phyloP scores from a whole-genome alignment of 2,113 vertebrate genomes.

The Marmota flaviventris region DNA sequence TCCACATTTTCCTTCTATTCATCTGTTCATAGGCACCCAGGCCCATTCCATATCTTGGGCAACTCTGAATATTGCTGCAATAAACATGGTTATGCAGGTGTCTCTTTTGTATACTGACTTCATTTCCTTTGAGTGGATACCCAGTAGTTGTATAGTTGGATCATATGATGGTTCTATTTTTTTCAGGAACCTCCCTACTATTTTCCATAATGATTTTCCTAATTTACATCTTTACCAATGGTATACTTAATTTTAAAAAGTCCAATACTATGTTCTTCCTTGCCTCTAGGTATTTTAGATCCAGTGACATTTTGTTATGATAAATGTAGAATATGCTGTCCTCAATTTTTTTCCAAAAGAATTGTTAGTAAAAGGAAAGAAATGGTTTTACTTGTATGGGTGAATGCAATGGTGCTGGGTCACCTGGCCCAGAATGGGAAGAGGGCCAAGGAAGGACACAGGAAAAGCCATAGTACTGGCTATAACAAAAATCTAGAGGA shows the following conservation, averaged over 20 bases:
- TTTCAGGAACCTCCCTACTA: background rate
- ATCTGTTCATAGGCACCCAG: background rate
- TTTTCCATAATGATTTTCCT: background rate
- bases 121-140: background rate
- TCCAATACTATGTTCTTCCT: background rate
- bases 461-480: background rate
- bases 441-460: background rate
- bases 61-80: background rate
- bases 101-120: background rate
- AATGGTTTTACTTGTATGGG: background rate
- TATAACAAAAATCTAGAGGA: background rate
- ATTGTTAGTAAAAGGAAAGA: background rate
- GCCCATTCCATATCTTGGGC: background rate
- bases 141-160: background rate
- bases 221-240: background rate
- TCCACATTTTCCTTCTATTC: background rate
- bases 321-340: background rate
- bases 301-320: slow-evolving; percentile 18
- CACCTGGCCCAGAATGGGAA: background rate
- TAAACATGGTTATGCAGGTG: background rate
- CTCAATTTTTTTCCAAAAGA: slow-evolving; percentile 35
- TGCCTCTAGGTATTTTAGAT: slow-evolving; percentile 11
- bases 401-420: background rate
- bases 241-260: background rate
- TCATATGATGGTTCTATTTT: background rate